Conservation (phyloP, 2,888 invertebrate genomes). For the Cephalotes varians region DNA sequence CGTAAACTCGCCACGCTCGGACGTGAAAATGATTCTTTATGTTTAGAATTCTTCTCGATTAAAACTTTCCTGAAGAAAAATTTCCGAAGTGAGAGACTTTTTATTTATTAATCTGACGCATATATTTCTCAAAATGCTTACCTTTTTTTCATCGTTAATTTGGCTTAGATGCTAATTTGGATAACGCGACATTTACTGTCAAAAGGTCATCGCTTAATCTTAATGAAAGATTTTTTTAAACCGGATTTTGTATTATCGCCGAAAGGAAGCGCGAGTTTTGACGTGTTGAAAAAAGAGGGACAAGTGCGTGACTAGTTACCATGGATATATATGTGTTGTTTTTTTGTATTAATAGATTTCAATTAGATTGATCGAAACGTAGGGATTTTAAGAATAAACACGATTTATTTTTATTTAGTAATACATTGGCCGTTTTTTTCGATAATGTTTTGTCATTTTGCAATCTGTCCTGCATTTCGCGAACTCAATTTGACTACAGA, state of each 20-base stretch:
- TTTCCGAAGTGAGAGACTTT: neutral
- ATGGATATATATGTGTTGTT: constrained; percentile 59
- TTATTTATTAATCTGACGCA: neutral
- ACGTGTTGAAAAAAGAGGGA: constrained; percentile 46
- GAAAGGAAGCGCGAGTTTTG: constrained; percentile 41
- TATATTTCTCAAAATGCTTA: constrained; percentile 17
- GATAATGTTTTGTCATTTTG: too few species aligned
- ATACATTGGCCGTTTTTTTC: too few species aligned
- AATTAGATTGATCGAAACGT: too few species aligned
- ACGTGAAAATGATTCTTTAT: constrained; percentile 42
- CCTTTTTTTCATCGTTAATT: constrained; percentile 69
- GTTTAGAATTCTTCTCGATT: constrained; percentile 44
- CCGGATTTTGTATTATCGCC: constrained; percentile 64
- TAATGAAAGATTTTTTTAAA: constrained; percentile 48
- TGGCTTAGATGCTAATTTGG: constrained; percentile 15
- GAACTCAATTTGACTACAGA: too few species aligned
- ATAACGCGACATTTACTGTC: constrained; percentile 15
- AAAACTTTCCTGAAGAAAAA: constrained; percentile 62
- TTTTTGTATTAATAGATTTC: neutral
- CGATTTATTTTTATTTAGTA: too few species aligned
- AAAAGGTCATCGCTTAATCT: constrained; percentile 50
- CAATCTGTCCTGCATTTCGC: too few species aligned
- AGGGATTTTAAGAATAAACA: too few species aligned
- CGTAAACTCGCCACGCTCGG: constrained; percentile 60
- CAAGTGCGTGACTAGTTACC: constrained; percentile 54